Percentiles rank a stretch among this genome's conserved stretches.
Conservation (phyloP, 2,797 vertebrate genomes). For the Vultur gryphus region DNA sequence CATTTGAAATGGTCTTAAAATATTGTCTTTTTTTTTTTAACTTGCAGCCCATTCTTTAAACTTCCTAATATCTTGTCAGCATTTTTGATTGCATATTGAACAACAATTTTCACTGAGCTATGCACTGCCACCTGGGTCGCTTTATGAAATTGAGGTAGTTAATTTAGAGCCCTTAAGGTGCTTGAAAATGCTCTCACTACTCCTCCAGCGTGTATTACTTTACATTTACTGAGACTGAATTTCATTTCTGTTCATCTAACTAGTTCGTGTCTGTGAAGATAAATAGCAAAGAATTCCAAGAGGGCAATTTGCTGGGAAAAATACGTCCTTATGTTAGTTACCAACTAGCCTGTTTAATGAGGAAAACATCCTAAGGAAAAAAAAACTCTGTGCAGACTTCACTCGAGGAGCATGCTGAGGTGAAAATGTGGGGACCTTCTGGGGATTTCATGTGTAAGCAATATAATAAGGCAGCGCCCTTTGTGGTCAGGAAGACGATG, state of each 20-base stretch:
- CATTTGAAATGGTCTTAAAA: neutral
- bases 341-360: neutral
- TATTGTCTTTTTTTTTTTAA: neutral
- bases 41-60: neutral
- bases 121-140: neutral
- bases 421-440: neutral
- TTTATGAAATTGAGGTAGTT: neutral
- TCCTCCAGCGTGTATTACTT: neutral
- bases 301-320: neutral
- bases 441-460: neutral
- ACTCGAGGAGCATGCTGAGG: neutral
- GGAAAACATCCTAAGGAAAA: neutral
- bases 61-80: neutral
- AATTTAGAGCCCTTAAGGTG: neutral
- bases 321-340: neutral
- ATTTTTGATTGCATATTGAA: neutral
- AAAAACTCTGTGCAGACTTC: neutral
- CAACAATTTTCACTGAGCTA: neutral
- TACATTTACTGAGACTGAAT: neutral
- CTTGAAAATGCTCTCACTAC: neutral
- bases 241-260: constrained; percentile 8
- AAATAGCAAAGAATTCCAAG: neutral
- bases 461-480: neutral
- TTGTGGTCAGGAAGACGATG: neutral
- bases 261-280: neutral